Percentiles rank a stretch among this genome's conserved stretches.
Conservation (phyloP, 2,888 invertebrate genomes). For the Drosophila paranaensis region DNA sequence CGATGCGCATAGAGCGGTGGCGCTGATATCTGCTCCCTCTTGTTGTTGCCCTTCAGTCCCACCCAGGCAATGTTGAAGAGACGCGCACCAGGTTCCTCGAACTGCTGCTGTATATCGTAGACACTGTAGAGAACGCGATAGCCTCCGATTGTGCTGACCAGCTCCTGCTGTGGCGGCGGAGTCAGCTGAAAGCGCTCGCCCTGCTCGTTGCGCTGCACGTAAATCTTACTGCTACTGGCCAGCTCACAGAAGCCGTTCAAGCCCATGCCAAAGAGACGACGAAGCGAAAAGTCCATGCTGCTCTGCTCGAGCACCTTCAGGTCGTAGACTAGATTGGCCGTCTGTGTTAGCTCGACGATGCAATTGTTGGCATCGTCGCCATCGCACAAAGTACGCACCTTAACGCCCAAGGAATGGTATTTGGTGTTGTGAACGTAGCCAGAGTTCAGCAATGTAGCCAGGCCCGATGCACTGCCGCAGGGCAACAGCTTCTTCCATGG, state of each 20-base stretch:
- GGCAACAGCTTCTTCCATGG: slow-evolving; percentile 99
- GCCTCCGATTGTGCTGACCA: slow-evolving; percentile 89
- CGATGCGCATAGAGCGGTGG: slow-evolving; percentile 92
- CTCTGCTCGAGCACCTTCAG: slow-evolving; percentile 86
- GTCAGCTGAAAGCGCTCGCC: slow-evolving; percentile 87
- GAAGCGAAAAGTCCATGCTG: slow-evolving; percentile 92
- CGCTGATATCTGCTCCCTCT: slow-evolving; percentile 73
- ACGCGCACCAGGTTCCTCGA: slow-evolving; percentile 84
- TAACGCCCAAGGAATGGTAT: slow-evolving; percentile 95
- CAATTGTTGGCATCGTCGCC: slow-evolving; percentile 85
- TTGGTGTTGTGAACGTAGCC: slow-evolving; percentile 96
- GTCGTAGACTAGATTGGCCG: slow-evolving; percentile 95
- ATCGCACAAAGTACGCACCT: slow-evolving; percentile 92
- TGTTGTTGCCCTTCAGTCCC: slow-evolving; percentile 42
- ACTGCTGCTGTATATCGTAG: slow-evolving; percentile 87
- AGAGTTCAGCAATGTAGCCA: slow-evolving; percentile 95
- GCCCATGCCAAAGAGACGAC: slow-evolving; percentile 94
- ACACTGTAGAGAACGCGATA: slow-evolving; percentile 88
- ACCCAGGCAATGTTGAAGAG: slow-evolving; percentile 89
- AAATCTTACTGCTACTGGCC: slow-evolving; percentile 91
- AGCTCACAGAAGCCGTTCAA: slow-evolving; percentile 93
- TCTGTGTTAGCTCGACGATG: slow-evolving; percentile 92
- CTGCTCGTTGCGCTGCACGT: slow-evolving; percentile 90
- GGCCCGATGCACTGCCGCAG: slow-evolving; percentile 95
- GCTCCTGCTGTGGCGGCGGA: slow-evolving; percentile 87